Evolutionary conservation across 2,888 invertebrate species (phyloP), one percentile per base, ranked within the genome.

Genomic region (Carpatolechia fugitivella): DNA sequence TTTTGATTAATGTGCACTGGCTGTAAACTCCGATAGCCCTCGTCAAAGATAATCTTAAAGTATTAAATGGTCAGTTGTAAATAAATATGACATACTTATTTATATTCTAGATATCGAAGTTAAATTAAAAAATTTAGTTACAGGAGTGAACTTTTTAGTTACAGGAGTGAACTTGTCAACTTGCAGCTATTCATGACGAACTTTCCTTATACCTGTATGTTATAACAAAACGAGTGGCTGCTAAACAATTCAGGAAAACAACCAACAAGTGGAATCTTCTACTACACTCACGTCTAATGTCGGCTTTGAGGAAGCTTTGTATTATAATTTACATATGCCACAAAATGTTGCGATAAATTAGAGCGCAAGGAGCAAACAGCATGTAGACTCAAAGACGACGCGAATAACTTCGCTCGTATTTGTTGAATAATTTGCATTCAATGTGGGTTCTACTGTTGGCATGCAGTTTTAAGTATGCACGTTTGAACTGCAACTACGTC

Each of bases 1-100:
- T n/a, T n/a, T n/a, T n/a, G n/a, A n/a, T n/a, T n/a, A n/a, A n/a
- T n/a, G n/a, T 59, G 55, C 59, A 41, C 52, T 29, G 60, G 58
- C 62, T 67, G 61, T 57, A 60, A 63, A 60, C 62, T 29, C 50
- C 64, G 62, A 69, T 69, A 64, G 69, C 69, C 72, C 69, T 66
- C 63, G 64, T 74, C 69, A 69, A 67, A 71, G 61, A 60, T 65
- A 62, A 63, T 63, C 7, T 11, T 52, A 20, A 46, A 38, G 33
- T 44, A 30, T 38, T 52, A 49, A 2, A 3, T 33, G 10, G 2
- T 33, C 10, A 33, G 33, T n/a, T 24, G 33, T 33, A 33, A 33
- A 6, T 33, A 33, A n/a, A n/a, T n/a, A n/a, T n/a, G n/a, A n/a
- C n/a, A n/a, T n/a, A n/a, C n/a, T n/a, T n/a, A n/a, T n/a, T n/a